A percentile compares a stretch with the other conserved stretches of the same genome.
Conservation (phyloP, 2,888 invertebrate species). For the Andricus quercusramuli region DNA sequence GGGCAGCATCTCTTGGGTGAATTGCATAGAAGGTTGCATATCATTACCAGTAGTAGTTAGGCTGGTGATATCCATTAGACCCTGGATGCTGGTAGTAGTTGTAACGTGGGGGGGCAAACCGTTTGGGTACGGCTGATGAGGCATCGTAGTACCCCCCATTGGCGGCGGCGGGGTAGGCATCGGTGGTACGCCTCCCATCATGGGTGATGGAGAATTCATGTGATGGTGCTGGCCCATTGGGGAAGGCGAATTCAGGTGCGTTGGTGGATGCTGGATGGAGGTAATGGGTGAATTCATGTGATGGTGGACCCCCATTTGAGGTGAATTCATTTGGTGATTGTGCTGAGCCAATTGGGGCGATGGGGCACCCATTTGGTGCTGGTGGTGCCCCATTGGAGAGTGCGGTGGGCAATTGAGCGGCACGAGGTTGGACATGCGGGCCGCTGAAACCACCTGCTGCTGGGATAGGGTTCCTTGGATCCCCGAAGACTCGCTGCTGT, state of each 20-base stretch:
- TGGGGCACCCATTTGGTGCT: conserved; percentile 81
- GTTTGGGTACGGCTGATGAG: conserved; percentile 87
- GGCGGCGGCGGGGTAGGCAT: conserved; percentile 73
- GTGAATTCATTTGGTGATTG: conserved; percentile 77
- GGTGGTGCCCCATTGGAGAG: conserved; percentile 54
- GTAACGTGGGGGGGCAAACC: conserved; percentile 92
- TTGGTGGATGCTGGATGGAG: conserved; percentile 71
- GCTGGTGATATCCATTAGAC: conserved; percentile 77
- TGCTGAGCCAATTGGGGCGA: conserved; percentile 83
- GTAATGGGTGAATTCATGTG: conserved; percentile 75
- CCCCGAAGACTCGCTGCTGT: conserved; percentile 65
- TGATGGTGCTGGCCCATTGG: conserved; percentile 75
- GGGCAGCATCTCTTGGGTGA: conserved; percentile 71
- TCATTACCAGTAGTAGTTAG: conserved; percentile 89
- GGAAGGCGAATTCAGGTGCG: conserved; percentile 75
- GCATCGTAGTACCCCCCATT: conserved; percentile 77
- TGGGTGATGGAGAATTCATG: conserved; percentile 77
- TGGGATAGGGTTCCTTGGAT: conserved; percentile 79
- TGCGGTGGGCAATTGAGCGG: conserved; percentile 79
- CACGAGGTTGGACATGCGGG: conserved; percentile 76
- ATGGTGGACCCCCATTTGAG: conserved; percentile 73
- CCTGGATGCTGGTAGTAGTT: conserved; percentile 82
- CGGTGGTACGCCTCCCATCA: conserved; percentile 77
- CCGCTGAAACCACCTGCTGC: conserved; percentile 74
- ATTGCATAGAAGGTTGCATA: conserved; percentile 72